Base-by-base conservation (phyloP, 2,113 vertebrate species). In the Chaetodon auriga region DNA sequence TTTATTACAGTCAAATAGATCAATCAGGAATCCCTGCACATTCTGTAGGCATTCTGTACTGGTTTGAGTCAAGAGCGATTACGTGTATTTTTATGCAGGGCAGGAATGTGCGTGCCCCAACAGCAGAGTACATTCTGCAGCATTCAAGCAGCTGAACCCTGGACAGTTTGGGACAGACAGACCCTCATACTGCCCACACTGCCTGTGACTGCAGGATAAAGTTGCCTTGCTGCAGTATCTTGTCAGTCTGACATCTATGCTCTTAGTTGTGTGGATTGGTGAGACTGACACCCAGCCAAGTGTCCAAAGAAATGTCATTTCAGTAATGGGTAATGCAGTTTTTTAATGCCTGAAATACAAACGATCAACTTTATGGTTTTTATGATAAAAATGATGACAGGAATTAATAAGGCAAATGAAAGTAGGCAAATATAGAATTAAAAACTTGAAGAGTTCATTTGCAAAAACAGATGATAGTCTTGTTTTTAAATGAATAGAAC, bases 131-230 rank as follows among this genome's bases (percentile, higher is more conserved):
- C 23, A 55, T 68, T 82, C 38, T 77, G 81, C 78, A 75, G 23
- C 75, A 85, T 45, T 60, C 57, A 66, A 76, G 75, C 41, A 71
- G 78, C 78, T 86, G 69, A 85, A 78, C 80, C n/a, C 63, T 21
- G 48, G 48, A 55, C 76, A 68, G 78, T 74, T 54, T 73, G 79
- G 49, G 38, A 36, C 23, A 16, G 9, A 55, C 6, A 38, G 35
- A 25, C 23, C 18, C 30, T 23, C 6, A 7, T 30, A 19, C 51
- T 53, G 12, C 23, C 55, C 54, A 63, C 77, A 63, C 77, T 66
- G 16, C 1, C 43, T 3, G 57, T 38, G 53, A 60, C 30, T 83
- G 75, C 86, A 87, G 83, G 70, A 70, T 65, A 71, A 75, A 74
- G 81, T 18, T 66, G 30, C 25, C 23, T 64, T 83, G 76, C 79